These are phyloP conservation scores for Archocentrus centrarchus DNA, from an alignment of 2,113 vertebrate genomes.

Conservation along the genomic window DNA sequence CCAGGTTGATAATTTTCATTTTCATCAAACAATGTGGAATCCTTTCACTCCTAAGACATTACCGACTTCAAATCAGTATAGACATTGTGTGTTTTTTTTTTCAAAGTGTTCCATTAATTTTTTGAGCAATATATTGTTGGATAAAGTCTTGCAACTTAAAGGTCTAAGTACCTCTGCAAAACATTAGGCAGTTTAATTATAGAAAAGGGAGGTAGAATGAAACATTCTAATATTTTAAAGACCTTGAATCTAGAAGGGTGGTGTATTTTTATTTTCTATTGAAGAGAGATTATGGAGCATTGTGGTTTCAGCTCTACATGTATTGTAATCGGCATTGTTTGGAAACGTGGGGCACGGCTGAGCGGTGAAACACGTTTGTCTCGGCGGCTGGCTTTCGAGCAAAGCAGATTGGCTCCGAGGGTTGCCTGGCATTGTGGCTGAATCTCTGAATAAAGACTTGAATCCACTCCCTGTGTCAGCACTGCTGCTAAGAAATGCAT, in stretches of 20 bases:
- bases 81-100: too few species aligned
- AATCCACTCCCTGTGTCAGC: slow-evolving; percentile 54
- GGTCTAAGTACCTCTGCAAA: background rate
- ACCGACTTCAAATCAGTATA: too few species aligned
- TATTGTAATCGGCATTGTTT: slow-evolving; percentile 7
- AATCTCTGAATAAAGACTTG: slow-evolving; percentile 63
- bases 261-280: background rate
- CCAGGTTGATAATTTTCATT: too few species aligned
- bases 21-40: too few species aligned
- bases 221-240: background rate
- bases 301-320: background rate
- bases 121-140: background rate
- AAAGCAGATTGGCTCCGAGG: slow-evolving; percentile 61
- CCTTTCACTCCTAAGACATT: too few species aligned
- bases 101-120: too few species aligned
- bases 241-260: background rate
- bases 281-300: background rate
- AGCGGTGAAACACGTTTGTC: slow-evolving; percentile 11
- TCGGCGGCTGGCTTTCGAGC: background rate
- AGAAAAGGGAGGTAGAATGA: background rate
- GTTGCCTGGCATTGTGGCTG: slow-evolving; percentile 57
- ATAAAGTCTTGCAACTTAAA: slow-evolving; percentile 3
- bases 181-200: background rate
- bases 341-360: background rate
- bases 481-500: slow-evolving; percentile 69